Evolutionary conservation across 2,888 invertebrate species (phyloP).

Genomic region (Frankliniella fusca): DNA sequence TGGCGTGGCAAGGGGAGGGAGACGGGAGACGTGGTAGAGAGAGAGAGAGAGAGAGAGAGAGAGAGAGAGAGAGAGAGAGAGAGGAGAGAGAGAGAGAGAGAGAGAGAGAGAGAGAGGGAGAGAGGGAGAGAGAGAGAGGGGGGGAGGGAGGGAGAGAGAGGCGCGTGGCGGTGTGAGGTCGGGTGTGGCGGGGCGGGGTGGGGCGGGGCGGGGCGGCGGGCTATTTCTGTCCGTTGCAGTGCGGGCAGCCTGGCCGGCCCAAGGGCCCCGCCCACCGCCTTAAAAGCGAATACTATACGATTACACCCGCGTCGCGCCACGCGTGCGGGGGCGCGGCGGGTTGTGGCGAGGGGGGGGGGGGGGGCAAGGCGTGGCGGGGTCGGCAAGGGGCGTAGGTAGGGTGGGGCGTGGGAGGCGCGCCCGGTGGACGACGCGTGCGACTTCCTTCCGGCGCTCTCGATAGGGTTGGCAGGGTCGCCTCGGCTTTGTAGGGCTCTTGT

Average conservation of each 20-base stretch:
- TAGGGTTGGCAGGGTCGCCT: no score
- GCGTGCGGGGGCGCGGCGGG: background rate
- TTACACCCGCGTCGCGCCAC: background rate
- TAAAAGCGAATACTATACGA: background rate
- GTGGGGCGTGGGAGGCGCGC: no score
- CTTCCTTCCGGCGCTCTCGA: no score
- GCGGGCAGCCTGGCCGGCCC: background rate
- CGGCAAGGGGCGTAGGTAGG: no score
- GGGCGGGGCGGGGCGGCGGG: background rate
- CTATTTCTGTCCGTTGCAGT: background rate
- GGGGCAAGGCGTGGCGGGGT: no score
- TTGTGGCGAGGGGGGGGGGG: background rate
- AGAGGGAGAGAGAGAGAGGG: conserved; percentile 8
- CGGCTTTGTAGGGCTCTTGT: no score
- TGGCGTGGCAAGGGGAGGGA: conserved; percentile 33
- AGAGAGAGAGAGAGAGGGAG: conserved; percentile 34
- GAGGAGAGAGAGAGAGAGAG: conserved; percentile 27
- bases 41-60: conserved; percentile 27
- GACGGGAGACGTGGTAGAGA: no score
- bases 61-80: conserved; percentile 29
- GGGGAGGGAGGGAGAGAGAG: conserved; percentile 29
- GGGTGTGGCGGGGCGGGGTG: background rate
- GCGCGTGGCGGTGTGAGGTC: background rate
- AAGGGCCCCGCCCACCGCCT: background rate
- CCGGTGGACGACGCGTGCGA: no score